A percentile compares a stretch with the other conserved stretches of the same genome.
phyloP scores from a whole-genome alignment of 2,113 vertebrate genomes.

The Dicerorhinus sumatrensis region DNA sequence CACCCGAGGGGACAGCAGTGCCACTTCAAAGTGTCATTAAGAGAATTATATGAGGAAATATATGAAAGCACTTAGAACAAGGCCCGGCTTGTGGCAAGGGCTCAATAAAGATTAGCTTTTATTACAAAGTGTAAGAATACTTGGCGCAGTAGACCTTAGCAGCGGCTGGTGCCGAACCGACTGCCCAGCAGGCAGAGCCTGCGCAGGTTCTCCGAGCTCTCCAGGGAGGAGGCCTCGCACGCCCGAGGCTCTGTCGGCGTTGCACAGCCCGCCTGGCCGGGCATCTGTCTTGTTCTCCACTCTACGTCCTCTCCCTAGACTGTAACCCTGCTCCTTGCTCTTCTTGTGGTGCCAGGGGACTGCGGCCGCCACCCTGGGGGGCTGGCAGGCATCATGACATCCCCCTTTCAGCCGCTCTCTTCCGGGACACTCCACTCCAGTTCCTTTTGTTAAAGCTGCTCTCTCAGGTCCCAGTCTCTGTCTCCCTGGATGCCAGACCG shows the following conservation, averaged over 20 bases:
- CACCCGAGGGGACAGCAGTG: not conserved
- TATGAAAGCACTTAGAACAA: not conserved
- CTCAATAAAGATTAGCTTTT: not conserved
- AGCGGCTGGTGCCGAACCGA: fast-evolving
- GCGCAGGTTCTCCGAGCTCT: not conserved
- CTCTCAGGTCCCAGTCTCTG: conserved; percentile 23
- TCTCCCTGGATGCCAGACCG: not conserved
- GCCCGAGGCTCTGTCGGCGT: fast-evolving
- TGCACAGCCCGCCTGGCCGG: not conserved
- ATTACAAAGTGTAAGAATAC: not conserved
- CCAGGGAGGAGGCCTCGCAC: not conserved
- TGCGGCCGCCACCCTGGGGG: not conserved
- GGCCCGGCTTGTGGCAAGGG: not conserved
- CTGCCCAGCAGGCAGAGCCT: not conserved
- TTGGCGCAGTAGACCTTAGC: not conserved
- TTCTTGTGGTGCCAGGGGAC: not conserved
- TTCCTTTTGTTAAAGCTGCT: conserved; percentile 31
- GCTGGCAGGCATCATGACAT: not conserved
- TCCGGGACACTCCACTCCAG: conserved; percentile 31
- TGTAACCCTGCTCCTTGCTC: not conserved
- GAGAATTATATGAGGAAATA: not conserved
- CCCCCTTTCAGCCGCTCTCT: not conserved
- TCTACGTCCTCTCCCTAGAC: not conserved
- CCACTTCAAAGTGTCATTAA: not conserved
- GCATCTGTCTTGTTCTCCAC: not conserved